Evolutionary conservation across 2,797 vertebrate species (phyloP).

Genomic region (Pangasius djambal): DNA sequence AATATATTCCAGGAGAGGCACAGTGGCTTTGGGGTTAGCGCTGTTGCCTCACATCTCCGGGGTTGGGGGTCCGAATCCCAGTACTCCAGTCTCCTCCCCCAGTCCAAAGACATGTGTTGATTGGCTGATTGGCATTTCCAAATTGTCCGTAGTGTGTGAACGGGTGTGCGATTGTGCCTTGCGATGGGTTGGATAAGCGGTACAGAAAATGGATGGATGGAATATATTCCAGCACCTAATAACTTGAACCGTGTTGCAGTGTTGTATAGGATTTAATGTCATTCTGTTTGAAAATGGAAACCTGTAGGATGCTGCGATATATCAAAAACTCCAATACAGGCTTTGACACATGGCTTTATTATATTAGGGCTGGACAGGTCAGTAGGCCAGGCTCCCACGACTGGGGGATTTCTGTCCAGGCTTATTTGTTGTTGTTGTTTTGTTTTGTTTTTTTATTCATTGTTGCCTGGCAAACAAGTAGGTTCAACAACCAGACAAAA

Average conservation of each 20-base stretch:
- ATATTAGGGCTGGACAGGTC: neutral
- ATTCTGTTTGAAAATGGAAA: neutral
- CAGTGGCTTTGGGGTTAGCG: too few species aligned
- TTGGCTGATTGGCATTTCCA: too few species aligned
- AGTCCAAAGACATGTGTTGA: too few species aligned
- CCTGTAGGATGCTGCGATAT: neutral
- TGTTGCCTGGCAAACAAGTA: neutral
- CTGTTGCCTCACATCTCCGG: too few species aligned
- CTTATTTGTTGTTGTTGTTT: neutral
- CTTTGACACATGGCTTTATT: neutral
- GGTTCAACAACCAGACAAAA: too few species aligned
- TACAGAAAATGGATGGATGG: too few species aligned
- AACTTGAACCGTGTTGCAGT: neutral
- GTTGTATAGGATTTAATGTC: neutral
- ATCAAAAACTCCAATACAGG: neutral
- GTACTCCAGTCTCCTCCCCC: too few species aligned
- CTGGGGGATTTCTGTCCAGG: neutral
- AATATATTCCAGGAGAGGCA: neutral
- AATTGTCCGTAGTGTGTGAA: too few species aligned
- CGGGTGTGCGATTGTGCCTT: too few species aligned
- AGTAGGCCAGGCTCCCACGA: neutral
- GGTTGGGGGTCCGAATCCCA: too few species aligned
- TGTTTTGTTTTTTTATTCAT: neutral
- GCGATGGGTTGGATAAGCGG: too few species aligned
- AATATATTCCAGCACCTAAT: neutral